Evolutionary conservation across 2,888 invertebrate genomes (phyloP).

Genomic region (Acrobeloides nanus): DNA sequence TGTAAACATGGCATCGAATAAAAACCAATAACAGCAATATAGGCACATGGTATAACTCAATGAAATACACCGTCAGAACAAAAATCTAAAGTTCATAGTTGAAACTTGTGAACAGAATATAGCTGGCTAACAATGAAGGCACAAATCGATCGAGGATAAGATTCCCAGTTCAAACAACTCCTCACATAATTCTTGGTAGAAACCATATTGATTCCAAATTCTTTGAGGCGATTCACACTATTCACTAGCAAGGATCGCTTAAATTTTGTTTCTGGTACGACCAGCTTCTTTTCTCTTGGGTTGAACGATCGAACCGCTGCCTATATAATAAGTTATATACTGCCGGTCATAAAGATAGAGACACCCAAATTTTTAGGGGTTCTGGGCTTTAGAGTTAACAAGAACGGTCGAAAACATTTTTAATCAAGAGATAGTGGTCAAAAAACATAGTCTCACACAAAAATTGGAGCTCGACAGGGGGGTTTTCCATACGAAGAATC

Average conservation of each 20-base stretch:
- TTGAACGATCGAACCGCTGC: conserved; percentile 87
- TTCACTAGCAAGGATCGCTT: conserved; percentile 86
- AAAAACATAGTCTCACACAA: too few relatives aligned
- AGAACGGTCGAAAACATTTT: too few relatives aligned
- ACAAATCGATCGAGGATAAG: conserved; percentile 71
- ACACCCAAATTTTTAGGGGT: too few relatives aligned
- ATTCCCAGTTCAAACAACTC: conserved; percentile 96
- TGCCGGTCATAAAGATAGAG: too few relatives aligned
- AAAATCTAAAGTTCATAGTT: conserved; percentile 62
- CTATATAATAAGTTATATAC: conserved; percentile 67
- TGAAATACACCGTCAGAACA: conserved; percentile 81
- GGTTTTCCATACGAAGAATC: too few relatives aligned
- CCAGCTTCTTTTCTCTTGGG: conserved; percentile 87
- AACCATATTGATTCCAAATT: conserved; percentile 77
- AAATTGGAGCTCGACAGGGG: too few relatives aligned
- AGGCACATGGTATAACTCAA: conserved; percentile 91
- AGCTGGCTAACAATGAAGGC: conserved; percentile 62
- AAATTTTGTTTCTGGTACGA: conserved; percentile 87
- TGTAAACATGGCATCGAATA: conserved; percentile 33
- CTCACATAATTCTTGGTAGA: conserved; percentile 83
- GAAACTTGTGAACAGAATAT: neutral
- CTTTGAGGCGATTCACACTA: conserved; percentile 83
- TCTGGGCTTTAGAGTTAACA: too few relatives aligned
- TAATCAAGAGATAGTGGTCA: too few relatives aligned
- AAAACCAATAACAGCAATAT: conserved; percentile 73